Conservation (phyloP, 2,113 vertebrate genomes). For the Larimichthys polyactis region DNA sequence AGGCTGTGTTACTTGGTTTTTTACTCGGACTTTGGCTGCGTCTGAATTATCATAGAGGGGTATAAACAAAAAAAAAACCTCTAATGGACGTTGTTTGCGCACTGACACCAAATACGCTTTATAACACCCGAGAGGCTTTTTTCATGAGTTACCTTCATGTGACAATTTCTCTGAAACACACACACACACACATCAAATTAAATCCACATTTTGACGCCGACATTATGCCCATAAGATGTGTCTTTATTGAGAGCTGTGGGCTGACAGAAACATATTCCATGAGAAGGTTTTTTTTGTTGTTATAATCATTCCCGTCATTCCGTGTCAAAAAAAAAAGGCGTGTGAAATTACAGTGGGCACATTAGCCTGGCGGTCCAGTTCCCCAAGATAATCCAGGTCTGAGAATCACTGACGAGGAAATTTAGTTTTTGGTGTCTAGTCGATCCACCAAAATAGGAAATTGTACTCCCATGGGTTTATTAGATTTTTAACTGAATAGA, state of each 20-base stretch:
- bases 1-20: background rate
- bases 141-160: slow-evolving; percentile 3
- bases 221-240: slow-evolving; percentile 50
- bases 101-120: background rate
- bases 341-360: slow-evolving; percentile 61
- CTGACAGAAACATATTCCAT: slow-evolving; percentile 64
- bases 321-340: slow-evolving; percentile 51
- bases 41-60: background rate
- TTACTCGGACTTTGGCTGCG: slow-evolving; percentile 2
- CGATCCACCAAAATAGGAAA: slow-evolving; percentile 72
- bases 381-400: slow-evolving; percentile 71
- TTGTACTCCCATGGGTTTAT: slow-evolving; percentile 75
- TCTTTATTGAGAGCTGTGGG: slow-evolving; percentile 68
- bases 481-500: slow-evolving; percentile 56
- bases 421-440: slow-evolving; percentile 66
- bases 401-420: slow-evolving; percentile 61
- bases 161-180: slow-evolving; percentile 25
- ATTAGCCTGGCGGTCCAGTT: slow-evolving; percentile 63
- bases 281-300: slow-evolving; percentile 40
- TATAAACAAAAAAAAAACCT: background rate
- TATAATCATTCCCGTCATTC: slow-evolving; percentile 59
- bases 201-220: slow-evolving; percentile 63
- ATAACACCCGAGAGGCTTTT: background rate
- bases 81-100: background rate
- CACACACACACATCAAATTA: slow-evolving; percentile 40